phyloP scores from a whole-genome alignment of 2,797 vertebrate genomes.

The Tokudaia tokunoshimensis region DNA sequence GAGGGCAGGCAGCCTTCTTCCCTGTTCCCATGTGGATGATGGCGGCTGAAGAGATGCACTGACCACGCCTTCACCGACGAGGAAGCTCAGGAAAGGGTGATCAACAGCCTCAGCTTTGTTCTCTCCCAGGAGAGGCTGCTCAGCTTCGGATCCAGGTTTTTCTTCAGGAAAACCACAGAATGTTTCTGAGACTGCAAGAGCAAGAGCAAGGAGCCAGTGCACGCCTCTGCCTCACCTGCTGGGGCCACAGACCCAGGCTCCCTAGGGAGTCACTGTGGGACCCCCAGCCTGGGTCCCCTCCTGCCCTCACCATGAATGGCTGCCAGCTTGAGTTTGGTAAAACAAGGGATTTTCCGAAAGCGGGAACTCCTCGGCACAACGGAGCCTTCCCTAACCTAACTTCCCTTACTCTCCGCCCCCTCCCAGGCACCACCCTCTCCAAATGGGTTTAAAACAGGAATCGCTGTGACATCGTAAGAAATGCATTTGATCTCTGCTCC shows the following conservation, averaged over 20 bases:
- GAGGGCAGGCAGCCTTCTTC: no score
- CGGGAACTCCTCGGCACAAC: fast-evolving
- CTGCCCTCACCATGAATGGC: neutral
- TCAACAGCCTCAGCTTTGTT: neutral
- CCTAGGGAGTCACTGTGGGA: neutral
- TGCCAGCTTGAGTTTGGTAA: neutral
- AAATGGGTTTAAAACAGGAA: neutral
- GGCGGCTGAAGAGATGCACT: neutral
- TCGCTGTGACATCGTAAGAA: neutral
- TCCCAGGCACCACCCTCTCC: neutral
- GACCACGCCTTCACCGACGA: constrained; percentile 7
- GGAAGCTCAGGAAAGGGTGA: neutral
- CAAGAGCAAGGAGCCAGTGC: neutral
- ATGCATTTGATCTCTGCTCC: neutral
- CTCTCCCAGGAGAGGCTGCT: constrained; percentile 1
- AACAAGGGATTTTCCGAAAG: neutral
- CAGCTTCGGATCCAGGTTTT: neutral
- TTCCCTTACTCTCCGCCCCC: neutral
- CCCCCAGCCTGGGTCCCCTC: neutral
- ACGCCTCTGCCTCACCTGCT: fast-evolving
- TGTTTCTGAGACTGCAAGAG: neutral
- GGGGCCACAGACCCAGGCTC: neutral
- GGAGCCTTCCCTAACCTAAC: neutral
- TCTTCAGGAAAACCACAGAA: neutral
- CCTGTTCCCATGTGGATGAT: neutral